Conservation (phyloP, 2,113 vertebrate species). For the Hippoglossus stenolepis region DNA sequence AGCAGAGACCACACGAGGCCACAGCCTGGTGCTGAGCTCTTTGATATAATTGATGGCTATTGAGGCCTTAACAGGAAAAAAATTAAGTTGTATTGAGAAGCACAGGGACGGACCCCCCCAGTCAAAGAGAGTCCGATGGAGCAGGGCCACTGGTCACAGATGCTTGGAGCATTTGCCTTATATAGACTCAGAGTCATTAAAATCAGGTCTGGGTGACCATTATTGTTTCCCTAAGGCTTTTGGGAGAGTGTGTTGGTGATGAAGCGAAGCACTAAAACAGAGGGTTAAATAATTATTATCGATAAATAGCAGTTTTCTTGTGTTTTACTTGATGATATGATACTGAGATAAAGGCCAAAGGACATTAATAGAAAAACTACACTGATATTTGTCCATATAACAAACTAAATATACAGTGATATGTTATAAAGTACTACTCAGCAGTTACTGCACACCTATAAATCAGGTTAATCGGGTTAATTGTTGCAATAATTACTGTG, state of each 20-base stretch:
- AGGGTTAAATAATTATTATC: neutral
- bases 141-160: neutral
- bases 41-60: constrained; percentile 2
- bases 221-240: neutral
- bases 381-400: too few species aligned
- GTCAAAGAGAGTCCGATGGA: neutral
- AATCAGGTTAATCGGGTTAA: too few species aligned
- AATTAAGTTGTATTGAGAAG: neutral
- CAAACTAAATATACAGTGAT: too few species aligned
- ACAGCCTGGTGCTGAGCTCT: constrained; percentile 18
- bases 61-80: neutral
- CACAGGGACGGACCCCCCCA: neutral
- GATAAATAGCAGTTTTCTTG: neutral
- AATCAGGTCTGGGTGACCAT: neutral
- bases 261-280: neutral
- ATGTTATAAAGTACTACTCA: too few species aligned
- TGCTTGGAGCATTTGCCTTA: too few species aligned
- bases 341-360: too few species aligned
- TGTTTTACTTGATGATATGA: too few species aligned
- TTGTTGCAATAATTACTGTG: neutral
- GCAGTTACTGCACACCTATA: too few species aligned
- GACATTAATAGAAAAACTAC: too few species aligned
- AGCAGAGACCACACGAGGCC: constrained; percentile 53
- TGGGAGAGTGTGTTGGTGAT: neutral
- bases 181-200: neutral